Evolutionary conservation across 2,888 invertebrate genomes (phyloP), one percentile per base, ranked within the genome.

Genomic region (Euzetes globulus): DNA sequence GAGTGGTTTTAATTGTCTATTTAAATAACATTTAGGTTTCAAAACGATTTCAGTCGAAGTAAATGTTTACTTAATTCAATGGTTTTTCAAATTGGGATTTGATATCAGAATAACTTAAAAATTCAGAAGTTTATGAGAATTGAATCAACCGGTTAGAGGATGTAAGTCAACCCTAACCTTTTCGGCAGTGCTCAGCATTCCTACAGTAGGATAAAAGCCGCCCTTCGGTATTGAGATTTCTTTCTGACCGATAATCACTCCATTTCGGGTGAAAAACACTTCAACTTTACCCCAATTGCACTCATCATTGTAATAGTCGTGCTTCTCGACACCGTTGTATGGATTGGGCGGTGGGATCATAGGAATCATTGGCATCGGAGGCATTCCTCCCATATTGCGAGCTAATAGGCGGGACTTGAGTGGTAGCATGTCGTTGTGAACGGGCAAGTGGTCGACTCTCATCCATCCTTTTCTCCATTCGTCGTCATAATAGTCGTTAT

Each of bases 251-350:
- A 86, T 81, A 45, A 83, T 82, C 78, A 84, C 84, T 15, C 85
- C 84, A 80, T 86, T 86, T 75, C 85, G 80, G 58, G 85, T 85
- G 78, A 86, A 86, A 80, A 85, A 86, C 50, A 86, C 85, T 85
- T 85, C 80, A 50, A 79, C 76, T 60, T 55, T 60, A 68, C 73
- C 11, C 19, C 76, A 37, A 55, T 47, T 45, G 27, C 41, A 9
- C 25, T 55, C 25, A 25, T 41, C 52, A 17, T 17, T 55, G 5
- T 3, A 15, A 7, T 13, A 19, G 37, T 68, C 68, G 45, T 17
- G 1, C 22, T 22, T 68, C 37, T 68, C 19, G 7, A 52, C 17
- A 1, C 7, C 19, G 29, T 45, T 45, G 52, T 72, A 72, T n/a
- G 19, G 27, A 37, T 58, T 29, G 15, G 71, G 71, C 13, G 55